These are phyloP conservation scores for Sceliomorpha sp. DNA, from an alignment of 2,888 invertebrate species.

Conservation along the genomic window DNA sequence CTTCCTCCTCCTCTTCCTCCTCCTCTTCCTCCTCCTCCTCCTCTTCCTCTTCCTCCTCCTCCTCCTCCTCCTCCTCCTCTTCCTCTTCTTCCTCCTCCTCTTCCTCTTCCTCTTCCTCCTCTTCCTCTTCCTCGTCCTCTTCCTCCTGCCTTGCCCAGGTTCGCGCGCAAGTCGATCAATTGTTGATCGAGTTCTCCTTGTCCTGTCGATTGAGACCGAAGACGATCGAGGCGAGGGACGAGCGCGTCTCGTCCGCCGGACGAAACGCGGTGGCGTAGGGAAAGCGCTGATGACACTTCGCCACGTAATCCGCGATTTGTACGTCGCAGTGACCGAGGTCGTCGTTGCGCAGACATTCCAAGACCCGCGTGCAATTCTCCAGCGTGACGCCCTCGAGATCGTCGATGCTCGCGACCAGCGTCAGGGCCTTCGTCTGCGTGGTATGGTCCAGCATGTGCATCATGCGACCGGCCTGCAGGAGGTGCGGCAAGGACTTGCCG, in stretches of 20 bases:
- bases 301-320: constrained; percentile 86
- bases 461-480: constrained; percentile 91
- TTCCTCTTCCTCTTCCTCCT: too few relatives aligned
- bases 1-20: too few relatives aligned
- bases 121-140: too few relatives aligned
- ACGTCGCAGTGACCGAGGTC: constrained; percentile 89
- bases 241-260: constrained; percentile 67
- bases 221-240: too few relatives aligned
- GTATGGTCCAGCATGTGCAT: constrained; percentile 87
- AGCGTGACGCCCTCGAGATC: constrained; percentile 78
- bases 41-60: too few relatives aligned
- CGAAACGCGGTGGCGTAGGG: constrained; percentile 90
- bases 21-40: too few relatives aligned
- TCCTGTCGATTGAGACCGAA: constrained; percentile 71
- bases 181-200: constrained; percentile 73
- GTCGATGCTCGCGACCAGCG: constrained; percentile 83
- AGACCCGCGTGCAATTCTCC: constrained; percentile 91
- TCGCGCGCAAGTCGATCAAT: too few relatives aligned
- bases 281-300: constrained; percentile 87
- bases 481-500: constrained; percentile 86
- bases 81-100: too few relatives aligned
- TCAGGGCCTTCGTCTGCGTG: constrained; percentile 83
- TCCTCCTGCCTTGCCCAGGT: too few relatives aligned
- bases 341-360: constrained; percentile 88
- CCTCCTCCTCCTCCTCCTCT: too few relatives aligned